phyloP scores from a whole-genome alignment of 1,140 invertebrate genomes.

The Anthonomus grandis region DNA sequence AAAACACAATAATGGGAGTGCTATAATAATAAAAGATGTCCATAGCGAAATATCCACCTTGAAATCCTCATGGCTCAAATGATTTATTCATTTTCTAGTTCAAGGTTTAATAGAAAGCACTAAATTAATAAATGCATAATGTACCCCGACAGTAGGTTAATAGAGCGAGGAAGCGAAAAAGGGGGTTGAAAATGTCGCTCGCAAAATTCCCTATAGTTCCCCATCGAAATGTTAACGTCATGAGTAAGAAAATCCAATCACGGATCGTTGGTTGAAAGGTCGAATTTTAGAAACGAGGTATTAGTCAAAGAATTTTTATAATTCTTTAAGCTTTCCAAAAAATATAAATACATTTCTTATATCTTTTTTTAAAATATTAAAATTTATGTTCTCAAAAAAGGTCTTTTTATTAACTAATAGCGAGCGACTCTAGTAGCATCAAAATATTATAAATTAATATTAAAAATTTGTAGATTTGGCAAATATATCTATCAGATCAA shows the following conservation, averaged over 20 bases:
- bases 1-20: not conserved
- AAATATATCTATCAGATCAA: no score
- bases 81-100: no score
- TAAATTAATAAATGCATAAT: no score
- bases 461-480: no score
- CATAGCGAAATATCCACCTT: slow-evolving; percentile 1
- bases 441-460: no score
- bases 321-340: not conserved
- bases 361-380: not conserved
- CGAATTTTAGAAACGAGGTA: slow-evolving; percentile 14
- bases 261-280: slow-evolving; percentile 25
- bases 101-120: no score
- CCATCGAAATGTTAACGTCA: slow-evolving; percentile 18
- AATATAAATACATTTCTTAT: not conserved
- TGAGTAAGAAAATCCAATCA: slow-evolving; percentile 20
- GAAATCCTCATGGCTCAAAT: no score
- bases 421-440: not conserved
- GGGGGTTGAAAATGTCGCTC: slow-evolving; percentile 12
- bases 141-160: no score
- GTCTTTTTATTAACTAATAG: not conserved
- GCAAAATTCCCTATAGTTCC: slow-evolving; percentile 14
- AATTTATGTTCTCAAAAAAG: not conserved
- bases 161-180: no score
- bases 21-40: not conserved
- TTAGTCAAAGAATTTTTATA: slow-evolving; percentile 3